A percentile compares a stretch with the other conserved stretches of the same genome.
Evolutionary conservation across 2,113 vertebrate genomes (phyloP).

Genomic region (Chaetura pelagica): DNA sequence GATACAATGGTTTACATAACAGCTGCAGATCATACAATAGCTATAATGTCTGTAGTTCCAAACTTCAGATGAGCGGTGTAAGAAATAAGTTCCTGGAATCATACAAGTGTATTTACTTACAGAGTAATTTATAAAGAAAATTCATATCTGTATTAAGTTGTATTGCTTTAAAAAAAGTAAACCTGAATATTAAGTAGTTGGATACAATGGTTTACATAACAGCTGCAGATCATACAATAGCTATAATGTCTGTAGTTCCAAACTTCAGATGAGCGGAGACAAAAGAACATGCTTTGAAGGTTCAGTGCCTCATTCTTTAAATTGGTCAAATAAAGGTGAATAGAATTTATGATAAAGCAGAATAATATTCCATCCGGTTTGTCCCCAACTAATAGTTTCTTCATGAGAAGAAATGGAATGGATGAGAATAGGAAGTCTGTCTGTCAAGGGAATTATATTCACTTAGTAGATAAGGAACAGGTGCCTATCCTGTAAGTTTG

Average conservation of each 20-base stretch:
- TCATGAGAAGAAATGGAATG: neutral
- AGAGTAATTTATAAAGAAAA: neutral
- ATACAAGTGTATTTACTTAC: constrained; percentile 5
- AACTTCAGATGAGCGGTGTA: neutral
- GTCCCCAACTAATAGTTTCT: neutral
- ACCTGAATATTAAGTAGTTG: neutral
- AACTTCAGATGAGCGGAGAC: neutral
- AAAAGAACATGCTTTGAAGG: neutral
- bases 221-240: neutral
- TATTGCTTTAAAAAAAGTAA: neutral
- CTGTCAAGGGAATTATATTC: neutral
- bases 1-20: neutral
- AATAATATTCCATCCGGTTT: constrained; percentile 25
- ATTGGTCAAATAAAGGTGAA: constrained; percentile 34
- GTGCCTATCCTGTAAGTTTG: neutral
- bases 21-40: neutral
- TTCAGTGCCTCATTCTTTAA: constrained; percentile 26
- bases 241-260: neutral
- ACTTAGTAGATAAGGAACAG: constrained; percentile 2
- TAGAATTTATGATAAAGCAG: constrained; percentile 27
- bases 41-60: neutral
- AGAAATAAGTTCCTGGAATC: neutral
- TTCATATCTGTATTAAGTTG: neutral
- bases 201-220: neutral
- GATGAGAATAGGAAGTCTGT: neutral